Conservation (phyloP, 2,888 invertebrate species). For the Trissoscelio sp. region DNA sequence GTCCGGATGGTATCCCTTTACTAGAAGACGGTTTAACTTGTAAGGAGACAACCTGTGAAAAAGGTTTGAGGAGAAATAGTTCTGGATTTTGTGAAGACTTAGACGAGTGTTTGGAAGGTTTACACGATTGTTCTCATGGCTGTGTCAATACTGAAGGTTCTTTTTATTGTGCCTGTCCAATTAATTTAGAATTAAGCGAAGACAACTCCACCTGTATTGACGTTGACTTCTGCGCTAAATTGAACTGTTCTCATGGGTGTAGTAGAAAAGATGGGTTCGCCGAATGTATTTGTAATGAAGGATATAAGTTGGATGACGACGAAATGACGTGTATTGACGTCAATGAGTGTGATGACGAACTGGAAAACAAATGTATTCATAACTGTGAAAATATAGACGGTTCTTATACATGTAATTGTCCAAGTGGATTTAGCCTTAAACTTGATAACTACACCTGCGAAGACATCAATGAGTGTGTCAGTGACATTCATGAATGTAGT, state of each 20-base stretch:
- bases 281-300: slow-evolving; percentile 82
- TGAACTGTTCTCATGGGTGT: slow-evolving; percentile 80
- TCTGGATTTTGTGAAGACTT: slow-evolving; percentile 79
- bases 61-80: slow-evolving; percentile 75
- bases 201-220: slow-evolving; percentile 78
- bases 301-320: slow-evolving; percentile 83
- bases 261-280: slow-evolving; percentile 75
- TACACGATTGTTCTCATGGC: slow-evolving; percentile 85
- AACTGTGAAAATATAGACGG: slow-evolving; percentile 79
- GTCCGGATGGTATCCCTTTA: slow-evolving; percentile 74
- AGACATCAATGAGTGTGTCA: slow-evolving; percentile 81
- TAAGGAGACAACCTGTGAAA: slow-evolving; percentile 76
- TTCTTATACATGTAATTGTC: slow-evolving; percentile 83
- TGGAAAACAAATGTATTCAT: slow-evolving; percentile 76
- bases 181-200: slow-evolving; percentile 84
- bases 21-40: slow-evolving; percentile 82
- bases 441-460: slow-evolving; percentile 79
- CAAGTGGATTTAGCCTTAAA: slow-evolving; percentile 79
- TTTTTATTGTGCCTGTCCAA: slow-evolving; percentile 85
- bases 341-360: slow-evolving; percentile 79
- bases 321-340: slow-evolving; percentile 79
- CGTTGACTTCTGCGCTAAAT: slow-evolving; percentile 70
- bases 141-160: slow-evolving; percentile 85
- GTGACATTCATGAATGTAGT: slow-evolving; percentile 76
- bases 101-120: slow-evolving; percentile 80